Evolutionary conservation across 2,888 invertebrate species (phyloP).

Genomic region (Agriopis marginaria): DNA sequence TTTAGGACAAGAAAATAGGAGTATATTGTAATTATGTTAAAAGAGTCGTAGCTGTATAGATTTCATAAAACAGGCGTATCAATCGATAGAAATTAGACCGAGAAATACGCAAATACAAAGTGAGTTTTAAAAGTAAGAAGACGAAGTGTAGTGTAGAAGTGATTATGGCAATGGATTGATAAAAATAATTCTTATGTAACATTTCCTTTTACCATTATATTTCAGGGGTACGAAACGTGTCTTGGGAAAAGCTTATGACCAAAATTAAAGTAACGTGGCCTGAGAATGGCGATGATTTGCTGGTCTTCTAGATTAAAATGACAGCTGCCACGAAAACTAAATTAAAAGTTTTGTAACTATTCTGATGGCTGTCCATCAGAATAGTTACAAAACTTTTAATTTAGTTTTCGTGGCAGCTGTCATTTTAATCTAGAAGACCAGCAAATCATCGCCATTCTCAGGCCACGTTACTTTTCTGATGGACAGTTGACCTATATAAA

Average conservation of each 20-base stretch:
- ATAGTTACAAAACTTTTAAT: conserved; percentile 10
- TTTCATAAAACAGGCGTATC: too few species aligned
- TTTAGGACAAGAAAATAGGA: not conserved
- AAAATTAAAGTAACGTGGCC: too few species aligned
- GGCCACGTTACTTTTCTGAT: not conserved
- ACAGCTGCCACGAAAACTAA: not conserved
- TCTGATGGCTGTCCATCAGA: too few species aligned
- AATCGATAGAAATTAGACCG: too few species aligned
- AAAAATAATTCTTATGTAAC: too few species aligned
- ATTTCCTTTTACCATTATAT: too few species aligned
- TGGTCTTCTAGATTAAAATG: not conserved
- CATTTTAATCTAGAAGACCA: not conserved
- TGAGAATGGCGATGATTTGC: not conserved
- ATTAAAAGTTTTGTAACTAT: conserved; percentile 10
- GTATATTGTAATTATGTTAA: not conserved
- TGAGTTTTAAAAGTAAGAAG: too few species aligned
- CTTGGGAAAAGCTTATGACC: not conserved
- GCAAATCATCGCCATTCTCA: not conserved
- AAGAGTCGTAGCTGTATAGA: too few species aligned
- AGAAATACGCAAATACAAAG: too few species aligned
- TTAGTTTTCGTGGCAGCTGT: not conserved
- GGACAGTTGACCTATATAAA: conserved; percentile 19
- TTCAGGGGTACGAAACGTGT: too few species aligned
- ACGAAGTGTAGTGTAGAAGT: too few species aligned
- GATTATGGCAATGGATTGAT: too few species aligned